These are phyloP conservation scores for Drosophila murphyi DNA, from an alignment of 1,140 invertebrate genomes.

Conservation along the genomic window DNA sequence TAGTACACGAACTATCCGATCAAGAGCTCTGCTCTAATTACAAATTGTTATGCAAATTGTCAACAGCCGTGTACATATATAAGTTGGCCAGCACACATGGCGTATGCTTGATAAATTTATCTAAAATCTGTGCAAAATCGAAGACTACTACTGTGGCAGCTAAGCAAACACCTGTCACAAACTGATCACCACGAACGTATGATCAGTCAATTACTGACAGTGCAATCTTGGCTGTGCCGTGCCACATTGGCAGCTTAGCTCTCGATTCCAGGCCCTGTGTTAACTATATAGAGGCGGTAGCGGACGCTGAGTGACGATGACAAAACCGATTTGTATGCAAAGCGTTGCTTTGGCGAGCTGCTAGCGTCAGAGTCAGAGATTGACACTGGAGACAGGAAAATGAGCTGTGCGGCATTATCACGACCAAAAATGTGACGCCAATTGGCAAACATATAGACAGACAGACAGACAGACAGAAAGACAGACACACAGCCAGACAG, in stretches of 20 bases:
- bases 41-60: constrained; percentile 13
- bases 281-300: constrained; percentile 3
- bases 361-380: constrained; percentile 52
- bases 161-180: constrained; percentile 44
- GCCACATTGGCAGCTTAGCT: constrained; percentile 20
- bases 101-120: constrained; percentile 34
- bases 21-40: constrained; percentile 3
- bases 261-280: constrained; percentile 1
- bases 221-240: constrained; percentile 20
- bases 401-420: constrained; percentile 71
- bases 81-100: constrained; percentile 1
- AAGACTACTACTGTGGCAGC: neutral
- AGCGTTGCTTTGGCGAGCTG: constrained; percentile 13
- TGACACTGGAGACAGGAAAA: constrained; percentile 83
- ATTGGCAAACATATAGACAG: constrained; percentile 29
- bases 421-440: constrained; percentile 78
- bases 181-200: constrained; percentile 50
- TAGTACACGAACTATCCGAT: neutral
- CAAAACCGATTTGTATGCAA: constrained; percentile 61
- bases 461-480: neutral
- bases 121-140: neutral
- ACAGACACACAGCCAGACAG: neutral
- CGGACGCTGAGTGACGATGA: neutral
- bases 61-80: neutral
- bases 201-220: constrained; percentile 53